A percentile compares a stretch with the other conserved stretches of the same genome.
These are phyloP conservation scores for Chrysolina haemoptera DNA, from an alignment of 2,888 invertebrate species.

Conservation along the genomic window DNA sequence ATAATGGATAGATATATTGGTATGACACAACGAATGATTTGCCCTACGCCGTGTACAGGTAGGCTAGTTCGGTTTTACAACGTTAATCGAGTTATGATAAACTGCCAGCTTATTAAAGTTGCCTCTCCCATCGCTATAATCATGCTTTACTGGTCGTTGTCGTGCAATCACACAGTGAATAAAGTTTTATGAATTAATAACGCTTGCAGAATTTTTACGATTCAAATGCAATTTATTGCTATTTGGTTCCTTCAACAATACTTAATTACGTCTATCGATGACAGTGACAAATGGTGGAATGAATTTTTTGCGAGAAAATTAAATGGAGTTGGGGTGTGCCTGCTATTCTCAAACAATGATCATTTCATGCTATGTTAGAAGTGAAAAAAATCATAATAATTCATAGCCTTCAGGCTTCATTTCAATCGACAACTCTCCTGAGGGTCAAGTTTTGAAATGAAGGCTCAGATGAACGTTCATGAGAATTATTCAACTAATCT, in stretches of 20 bases:
- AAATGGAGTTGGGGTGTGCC: slow-evolving; percentile 5
- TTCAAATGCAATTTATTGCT: slow-evolving; percentile 17
- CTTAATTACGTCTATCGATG: background rate
- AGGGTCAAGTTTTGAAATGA: background rate
- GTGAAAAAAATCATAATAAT: background rate
- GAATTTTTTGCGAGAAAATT: slow-evolving; percentile 4
- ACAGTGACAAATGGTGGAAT: slow-evolving; percentile 11
- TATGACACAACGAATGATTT: slow-evolving; percentile 41
- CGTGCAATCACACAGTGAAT: slow-evolving; percentile 20
- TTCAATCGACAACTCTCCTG: background rate
- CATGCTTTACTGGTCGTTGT: slow-evolving; percentile 16
- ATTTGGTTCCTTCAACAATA: slow-evolving; percentile 13
- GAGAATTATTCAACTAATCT: no score
- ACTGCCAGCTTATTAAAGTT: slow-evolving; percentile 65
- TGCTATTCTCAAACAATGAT: background rate
- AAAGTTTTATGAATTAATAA: slow-evolving; percentile 19
- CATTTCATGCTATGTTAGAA: background rate
- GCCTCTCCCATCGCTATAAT: slow-evolving; percentile 19
- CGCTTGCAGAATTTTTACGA: slow-evolving; percentile 22
- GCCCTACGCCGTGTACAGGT: slow-evolving; percentile 49
- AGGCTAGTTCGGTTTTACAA: slow-evolving; percentile 60
- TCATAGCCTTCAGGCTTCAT: background rate
- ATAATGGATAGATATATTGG: slow-evolving; percentile 58
- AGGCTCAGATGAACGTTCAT: no score
- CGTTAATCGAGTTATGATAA: slow-evolving; percentile 66